Evolutionary conservation across 2,113 vertebrate species (phyloP).

Genomic region (Scytalopus superciliaris): DNA sequence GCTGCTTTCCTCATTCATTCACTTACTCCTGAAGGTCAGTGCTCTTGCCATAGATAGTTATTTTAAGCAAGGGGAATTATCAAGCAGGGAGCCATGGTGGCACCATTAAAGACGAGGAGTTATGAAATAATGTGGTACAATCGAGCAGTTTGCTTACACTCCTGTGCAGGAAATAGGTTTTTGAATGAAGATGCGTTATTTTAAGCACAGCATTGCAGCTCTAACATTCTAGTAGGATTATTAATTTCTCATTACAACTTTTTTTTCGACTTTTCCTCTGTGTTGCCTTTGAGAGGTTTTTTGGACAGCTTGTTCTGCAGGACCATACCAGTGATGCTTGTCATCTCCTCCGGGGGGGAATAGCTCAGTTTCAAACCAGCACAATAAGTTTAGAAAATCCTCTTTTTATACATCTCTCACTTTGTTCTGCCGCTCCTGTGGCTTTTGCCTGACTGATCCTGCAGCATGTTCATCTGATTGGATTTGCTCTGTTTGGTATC

Average conservation of each 20-base stretch:
- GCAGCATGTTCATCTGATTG: slow-evolving; percentile 54
- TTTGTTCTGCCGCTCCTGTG: not conserved
- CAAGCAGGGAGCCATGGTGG: not conserved
- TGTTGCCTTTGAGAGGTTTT: not conserved
- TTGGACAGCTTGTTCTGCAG: not conserved
- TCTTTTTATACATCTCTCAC: slow-evolving; percentile 10
- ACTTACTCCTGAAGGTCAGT: not conserved
- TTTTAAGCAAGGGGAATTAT: not conserved
- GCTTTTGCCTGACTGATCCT: slow-evolving; percentile 15
- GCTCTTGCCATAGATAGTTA: not conserved
- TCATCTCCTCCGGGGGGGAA: not conserved
- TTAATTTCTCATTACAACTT: not conserved
- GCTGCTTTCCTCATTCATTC: not conserved
- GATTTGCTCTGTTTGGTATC: slow-evolving; percentile 61
- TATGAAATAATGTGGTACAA: not conserved
- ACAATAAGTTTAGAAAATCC: slow-evolving; percentile 47
- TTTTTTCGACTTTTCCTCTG: not conserved
- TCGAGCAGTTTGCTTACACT: not conserved
- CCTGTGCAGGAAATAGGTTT: not conserved
- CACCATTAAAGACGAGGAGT: not conserved
- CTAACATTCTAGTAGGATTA: not conserved
- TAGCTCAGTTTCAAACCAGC: not conserved
- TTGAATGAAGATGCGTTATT: not conserved
- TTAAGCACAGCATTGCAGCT: not conserved
- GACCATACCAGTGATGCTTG: not conserved